phyloP scores from a whole-genome alignment of 2,797 vertebrate genomes.

The Sebastes goodei region DNA sequence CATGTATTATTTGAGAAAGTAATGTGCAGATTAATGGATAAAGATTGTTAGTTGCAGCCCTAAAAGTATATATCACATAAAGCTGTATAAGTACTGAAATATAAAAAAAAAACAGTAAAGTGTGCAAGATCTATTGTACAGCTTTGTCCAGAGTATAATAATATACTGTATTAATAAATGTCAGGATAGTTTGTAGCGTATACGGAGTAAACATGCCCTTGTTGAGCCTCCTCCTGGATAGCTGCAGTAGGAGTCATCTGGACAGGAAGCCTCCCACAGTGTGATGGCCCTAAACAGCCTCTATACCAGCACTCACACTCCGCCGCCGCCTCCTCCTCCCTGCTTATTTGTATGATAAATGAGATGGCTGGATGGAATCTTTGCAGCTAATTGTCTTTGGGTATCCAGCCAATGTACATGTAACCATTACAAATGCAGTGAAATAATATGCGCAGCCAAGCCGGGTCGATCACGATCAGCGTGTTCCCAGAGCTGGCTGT shows the following conservation, averaged over 20 bases:
- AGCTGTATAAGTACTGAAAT: not conserved
- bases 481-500: slow-evolving; percentile 21
- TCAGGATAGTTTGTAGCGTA: not conserved
- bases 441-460: slow-evolving; percentile 49
- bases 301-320: slow-evolving; percentile 26
- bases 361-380: slow-evolving; percentile 48
- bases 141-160: not conserved
- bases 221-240: slow-evolving; percentile 24
- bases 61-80: not conserved
- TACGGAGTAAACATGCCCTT: slow-evolving; percentile 14
- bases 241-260: slow-evolving; percentile 59
- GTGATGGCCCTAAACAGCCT: slow-evolving; percentile 42
- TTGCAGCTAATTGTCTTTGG: slow-evolving; percentile 59
- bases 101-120: not conserved
- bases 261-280: slow-evolving; percentile 63
- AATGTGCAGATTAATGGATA: not conserved
- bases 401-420: slow-evolving; percentile 44
- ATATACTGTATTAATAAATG: slow-evolving; percentile 4
- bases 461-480: slow-evolving; percentile 41
- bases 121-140: not conserved
- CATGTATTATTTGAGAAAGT: not conserved
- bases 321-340: slow-evolving; percentile 3
- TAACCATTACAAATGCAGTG: slow-evolving; percentile 58
- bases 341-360: slow-evolving; percentile 64
- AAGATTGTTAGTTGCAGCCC: not conserved